Evolutionary conservation across 2,888 invertebrate species (phyloP), one percentile per base, ranked within the genome.

Genomic region (Mythimna vitellina): DNA sequence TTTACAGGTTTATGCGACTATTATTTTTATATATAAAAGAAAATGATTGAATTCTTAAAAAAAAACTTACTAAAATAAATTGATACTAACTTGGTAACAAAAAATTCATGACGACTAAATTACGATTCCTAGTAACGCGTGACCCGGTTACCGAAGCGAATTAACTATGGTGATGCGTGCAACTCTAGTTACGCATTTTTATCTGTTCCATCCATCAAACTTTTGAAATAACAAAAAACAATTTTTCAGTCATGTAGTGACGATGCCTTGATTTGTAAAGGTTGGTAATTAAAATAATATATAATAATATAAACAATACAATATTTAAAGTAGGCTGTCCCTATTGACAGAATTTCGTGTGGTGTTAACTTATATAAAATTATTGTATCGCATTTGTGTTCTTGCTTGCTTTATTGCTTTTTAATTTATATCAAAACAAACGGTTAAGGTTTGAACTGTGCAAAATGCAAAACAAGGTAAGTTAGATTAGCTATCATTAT

Each of bases 131-230:
- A 71, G 67, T 71, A 77, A 67, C 74, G 84, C 85, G 83, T 87
- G 85, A 86, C 82, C 86, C 71, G 83, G 81, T 87, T 85, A 85
- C 78, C 72, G 60, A 63, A 83, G 74, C 76, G 65, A 82, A 72
- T 83, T 76, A 65, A 58, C 70, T 78, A 80, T 80, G 76, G 81
- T 53, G 64, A 81, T 71, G 61, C 65, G 72, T 81, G 72, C 72
- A 79, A 57, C 79, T 72, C 82, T 81, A 72, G 61, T 67, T 66
- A 62, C 56, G 29, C 32, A 64, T 63, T 58, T 57, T 57, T 32
- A 32, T 60, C 60, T 22, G 22, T 60, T 29, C 42, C 14, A 49
- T 49, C 49, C 14, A 7, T 10, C 38, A 42, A 29, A 1, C 5
- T 17, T 61, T 73, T 51, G n/a, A 46, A 35, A 9, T 10, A 29